phyloP scores from a whole-genome alignment of 2,113 vertebrate genomes.

The Rafetus swinhoei region DNA sequence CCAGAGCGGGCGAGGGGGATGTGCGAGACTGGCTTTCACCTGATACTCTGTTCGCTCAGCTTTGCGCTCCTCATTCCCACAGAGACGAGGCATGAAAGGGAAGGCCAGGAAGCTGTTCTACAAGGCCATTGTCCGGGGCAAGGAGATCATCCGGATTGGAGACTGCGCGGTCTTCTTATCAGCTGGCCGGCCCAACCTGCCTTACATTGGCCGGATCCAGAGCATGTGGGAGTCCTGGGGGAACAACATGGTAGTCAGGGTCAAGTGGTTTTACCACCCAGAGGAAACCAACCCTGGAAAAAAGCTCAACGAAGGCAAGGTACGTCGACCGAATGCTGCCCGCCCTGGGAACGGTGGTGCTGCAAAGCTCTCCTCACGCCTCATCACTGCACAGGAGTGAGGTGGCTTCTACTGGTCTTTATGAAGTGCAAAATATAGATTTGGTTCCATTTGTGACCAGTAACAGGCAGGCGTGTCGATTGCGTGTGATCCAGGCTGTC shows the following conservation, averaged over 20 bases:
- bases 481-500: rapidly evolving
- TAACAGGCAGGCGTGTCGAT: rapidly evolving
- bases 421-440: neutral
- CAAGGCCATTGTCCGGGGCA: constrained; percentile 95
- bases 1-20: neutral
- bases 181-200: constrained; percentile 95
- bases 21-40: neutral
- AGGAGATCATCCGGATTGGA: constrained; percentile 97
- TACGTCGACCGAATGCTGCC: constrained; percentile 34
- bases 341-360: neutral
- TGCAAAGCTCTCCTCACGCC: neutral
- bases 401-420: neutral
- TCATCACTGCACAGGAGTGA: neutral
- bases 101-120: constrained; percentile 99
- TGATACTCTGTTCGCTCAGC: neutral
- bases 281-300: constrained; percentile 98
- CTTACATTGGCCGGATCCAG: constrained; percentile 98
- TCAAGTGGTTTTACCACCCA: constrained; percentile 99
- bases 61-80: constrained; percentile 16
- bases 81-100: constrained; percentile 98
- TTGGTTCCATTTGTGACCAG: neutral
- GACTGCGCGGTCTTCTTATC: constrained; percentile 98
- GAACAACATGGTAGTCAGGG: constrained; percentile 98
- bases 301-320: constrained; percentile 96
- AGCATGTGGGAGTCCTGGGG: constrained; percentile 99